Percentiles rank a stretch among this genome's conserved stretches.
These are phyloP conservation scores for Ceratosolen solmsi DNA, from an alignment of 1,140 invertebrate genomes.

Conservation along the genomic window DNA sequence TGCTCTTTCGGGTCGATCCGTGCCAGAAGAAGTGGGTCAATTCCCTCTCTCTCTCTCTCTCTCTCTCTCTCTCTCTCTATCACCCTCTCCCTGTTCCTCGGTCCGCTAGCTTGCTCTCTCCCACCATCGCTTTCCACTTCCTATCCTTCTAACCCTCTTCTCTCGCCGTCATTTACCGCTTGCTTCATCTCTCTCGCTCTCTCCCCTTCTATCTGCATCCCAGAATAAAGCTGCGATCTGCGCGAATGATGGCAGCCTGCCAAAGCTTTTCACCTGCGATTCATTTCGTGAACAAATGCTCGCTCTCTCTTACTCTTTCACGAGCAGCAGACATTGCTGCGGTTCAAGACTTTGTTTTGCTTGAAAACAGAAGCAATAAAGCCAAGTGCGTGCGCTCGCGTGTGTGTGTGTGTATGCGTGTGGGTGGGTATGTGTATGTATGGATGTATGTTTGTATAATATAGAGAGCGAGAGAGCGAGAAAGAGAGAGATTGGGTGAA, in stretches of 20 bases:
- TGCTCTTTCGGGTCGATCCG: slow-evolving; percentile 60
- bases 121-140: background rate
- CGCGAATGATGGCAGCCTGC: slow-evolving; percentile 59
- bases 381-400: too few relatives aligned
- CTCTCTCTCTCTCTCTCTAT: slow-evolving; percentile 1
- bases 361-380: background rate
- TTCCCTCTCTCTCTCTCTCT: background rate
- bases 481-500: too few relatives aligned
- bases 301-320: background rate
- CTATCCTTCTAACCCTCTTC: background rate
- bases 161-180: background rate
- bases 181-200: background rate
- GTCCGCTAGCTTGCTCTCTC: slow-evolving; percentile 55
- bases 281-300: slow-evolving; percentile 49
- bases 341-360: background rate
- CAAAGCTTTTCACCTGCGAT: slow-evolving; percentile 64
- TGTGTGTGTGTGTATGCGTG: too few relatives aligned
- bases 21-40: slow-evolving; percentile 62
- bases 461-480: too few relatives aligned
- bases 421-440: too few relatives aligned
- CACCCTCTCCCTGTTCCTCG: background rate
- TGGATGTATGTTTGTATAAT: too few relatives aligned
- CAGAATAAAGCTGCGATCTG: background rate
- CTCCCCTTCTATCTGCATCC: background rate
- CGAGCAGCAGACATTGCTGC: too few relatives aligned